Evolutionary conservation across 2,888 invertebrate genomes (phyloP).

Genomic region (Brenthis daphne): DNA sequence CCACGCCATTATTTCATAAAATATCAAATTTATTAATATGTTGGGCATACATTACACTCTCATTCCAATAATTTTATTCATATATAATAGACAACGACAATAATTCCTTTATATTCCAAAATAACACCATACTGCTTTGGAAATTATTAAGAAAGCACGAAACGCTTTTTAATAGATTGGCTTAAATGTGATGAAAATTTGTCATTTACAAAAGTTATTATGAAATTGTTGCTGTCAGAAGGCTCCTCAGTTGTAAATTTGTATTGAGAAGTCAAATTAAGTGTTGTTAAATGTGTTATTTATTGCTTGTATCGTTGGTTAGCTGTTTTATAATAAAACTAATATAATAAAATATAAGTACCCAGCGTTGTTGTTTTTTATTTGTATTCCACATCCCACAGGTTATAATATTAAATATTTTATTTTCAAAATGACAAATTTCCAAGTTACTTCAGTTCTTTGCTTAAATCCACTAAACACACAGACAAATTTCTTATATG

Average conservation of each 20-base stretch:
- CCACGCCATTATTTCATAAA: too few relatives aligned
- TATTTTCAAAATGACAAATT: background rate
- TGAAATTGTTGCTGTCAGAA: conserved; percentile 18
- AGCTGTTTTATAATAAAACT: conserved; percentile 73
- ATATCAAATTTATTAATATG: too few relatives aligned
- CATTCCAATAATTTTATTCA: conserved; percentile 6
- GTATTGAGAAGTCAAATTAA: conserved; percentile 62
- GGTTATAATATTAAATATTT: background rate
- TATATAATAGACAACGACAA: conserved; percentile 9
- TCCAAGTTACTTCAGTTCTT: too few relatives aligned
- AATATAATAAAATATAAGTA: conserved; percentile 75
- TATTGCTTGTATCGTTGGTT: conserved; percentile 75
- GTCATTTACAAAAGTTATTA: conserved; percentile 1
- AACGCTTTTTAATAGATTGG: background rate
- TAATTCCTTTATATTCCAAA: conserved; percentile 2
- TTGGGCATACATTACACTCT: background rate
- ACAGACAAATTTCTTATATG: too few relatives aligned
- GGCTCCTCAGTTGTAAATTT: conserved; percentile 51
- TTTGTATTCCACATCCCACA: conserved; percentile 39
- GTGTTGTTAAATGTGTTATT: conserved; percentile 77
- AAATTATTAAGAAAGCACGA: background rate
- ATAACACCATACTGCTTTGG: background rate
- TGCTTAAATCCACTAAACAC: too few relatives aligned
- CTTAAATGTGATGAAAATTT: conserved; percentile 1
- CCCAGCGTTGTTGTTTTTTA: conserved; percentile 58